phyloP scores from a whole-genome alignment of 1,140 invertebrate species.

The Pseudomyrmex dendroicus region DNA sequence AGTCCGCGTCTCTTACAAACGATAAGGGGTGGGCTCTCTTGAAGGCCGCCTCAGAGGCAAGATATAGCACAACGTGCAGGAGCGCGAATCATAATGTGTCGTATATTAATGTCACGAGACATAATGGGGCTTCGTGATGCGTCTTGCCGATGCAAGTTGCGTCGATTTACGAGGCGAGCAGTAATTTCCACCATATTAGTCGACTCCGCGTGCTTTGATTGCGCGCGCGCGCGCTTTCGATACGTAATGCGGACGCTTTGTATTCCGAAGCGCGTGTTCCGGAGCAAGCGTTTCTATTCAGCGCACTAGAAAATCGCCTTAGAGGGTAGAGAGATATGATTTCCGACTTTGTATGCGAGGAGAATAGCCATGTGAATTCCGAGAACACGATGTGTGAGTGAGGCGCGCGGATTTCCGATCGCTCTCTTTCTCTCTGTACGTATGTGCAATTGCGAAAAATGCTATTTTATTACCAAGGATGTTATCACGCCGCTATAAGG shows the following conservation, averaged over 20 bases:
- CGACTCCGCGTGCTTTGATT: background rate
- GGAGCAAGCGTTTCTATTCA: slow-evolving; percentile 30
- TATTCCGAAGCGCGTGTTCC: slow-evolving; percentile 22
- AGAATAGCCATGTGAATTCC: slow-evolving; percentile 18
- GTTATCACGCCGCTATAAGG: too few relatives aligned
- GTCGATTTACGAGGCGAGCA: slow-evolving; percentile 70
- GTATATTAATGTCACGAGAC: slow-evolving; percentile 48
- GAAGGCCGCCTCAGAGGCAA: background rate
- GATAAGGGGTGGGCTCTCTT: background rate
- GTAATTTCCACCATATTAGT: slow-evolving; percentile 66
- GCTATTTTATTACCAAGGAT: too few relatives aligned
- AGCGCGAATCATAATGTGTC: slow-evolving; percentile 11
- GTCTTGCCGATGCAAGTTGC: slow-evolving; percentile 60
- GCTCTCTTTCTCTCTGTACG: background rate
- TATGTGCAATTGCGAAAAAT: too few relatives aligned
- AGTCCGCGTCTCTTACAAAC: background rate
- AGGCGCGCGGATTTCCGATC: background rate
- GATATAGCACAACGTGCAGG: slow-evolving; percentile 4
- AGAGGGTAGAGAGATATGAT: slow-evolving; percentile 29
- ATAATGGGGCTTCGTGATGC: slow-evolving; percentile 30
- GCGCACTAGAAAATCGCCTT: slow-evolving; percentile 60
- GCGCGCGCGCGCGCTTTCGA: background rate
- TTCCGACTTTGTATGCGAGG: background rate
- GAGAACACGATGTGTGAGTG: background rate
- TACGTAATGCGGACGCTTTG: slow-evolving; percentile 16